A percentile compares a stretch with the other conserved stretches of the same genome.
Conservation (phyloP, 2,888 invertebrate genomes). For the Drosophila rubida region DNA sequence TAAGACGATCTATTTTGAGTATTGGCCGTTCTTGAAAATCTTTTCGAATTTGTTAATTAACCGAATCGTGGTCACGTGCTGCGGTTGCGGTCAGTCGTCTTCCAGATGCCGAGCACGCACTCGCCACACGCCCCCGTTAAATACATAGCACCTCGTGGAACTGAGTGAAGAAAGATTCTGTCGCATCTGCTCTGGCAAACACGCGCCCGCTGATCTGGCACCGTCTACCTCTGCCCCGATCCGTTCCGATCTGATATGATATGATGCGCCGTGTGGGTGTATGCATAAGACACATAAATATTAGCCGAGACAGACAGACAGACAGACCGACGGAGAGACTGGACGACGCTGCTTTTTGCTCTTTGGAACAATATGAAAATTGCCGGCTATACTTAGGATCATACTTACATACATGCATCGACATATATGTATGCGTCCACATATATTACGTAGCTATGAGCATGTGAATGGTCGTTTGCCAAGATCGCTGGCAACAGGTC, state of each 20-base stretch:
- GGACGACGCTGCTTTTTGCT: slow-evolving; percentile 3
- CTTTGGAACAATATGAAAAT: slow-evolving; percentile 49
- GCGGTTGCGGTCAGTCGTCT: slow-evolving; percentile 15
- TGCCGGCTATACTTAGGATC: slow-evolving; percentile 27
- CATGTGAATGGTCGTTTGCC: slow-evolving; percentile 56
- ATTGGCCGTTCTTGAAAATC: slow-evolving; percentile 64
- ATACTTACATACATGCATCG: slow-evolving; percentile 13
- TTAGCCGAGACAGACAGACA: slow-evolving; percentile 7
- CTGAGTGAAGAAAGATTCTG: slow-evolving; percentile 54
- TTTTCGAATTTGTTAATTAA: slow-evolving; percentile 58
- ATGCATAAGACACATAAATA: slow-evolving; percentile 15
- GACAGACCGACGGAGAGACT: slow-evolving; percentile 4
- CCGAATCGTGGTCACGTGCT: slow-evolving; percentile 63
- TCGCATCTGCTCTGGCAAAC: slow-evolving; percentile 38
- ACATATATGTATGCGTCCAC: neutral
- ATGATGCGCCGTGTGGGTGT: slow-evolving; percentile 11
- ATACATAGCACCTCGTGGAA: slow-evolving; percentile 56
- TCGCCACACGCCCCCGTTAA: slow-evolving; percentile 30
- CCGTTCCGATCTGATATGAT: slow-evolving; percentile 7
- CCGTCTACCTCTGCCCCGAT: slow-evolving; percentile 12
- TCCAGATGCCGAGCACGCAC: slow-evolving; percentile 48
- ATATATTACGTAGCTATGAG: slow-evolving; percentile 16
- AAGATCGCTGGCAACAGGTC: slow-evolving; percentile 77
- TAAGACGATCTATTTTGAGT: slow-evolving; percentile 21
- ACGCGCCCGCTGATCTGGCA: neutral